phyloP scores from a whole-genome alignment of 53 echinoderm and acorn worm species.

The Zoroaster sp. region DNA sequence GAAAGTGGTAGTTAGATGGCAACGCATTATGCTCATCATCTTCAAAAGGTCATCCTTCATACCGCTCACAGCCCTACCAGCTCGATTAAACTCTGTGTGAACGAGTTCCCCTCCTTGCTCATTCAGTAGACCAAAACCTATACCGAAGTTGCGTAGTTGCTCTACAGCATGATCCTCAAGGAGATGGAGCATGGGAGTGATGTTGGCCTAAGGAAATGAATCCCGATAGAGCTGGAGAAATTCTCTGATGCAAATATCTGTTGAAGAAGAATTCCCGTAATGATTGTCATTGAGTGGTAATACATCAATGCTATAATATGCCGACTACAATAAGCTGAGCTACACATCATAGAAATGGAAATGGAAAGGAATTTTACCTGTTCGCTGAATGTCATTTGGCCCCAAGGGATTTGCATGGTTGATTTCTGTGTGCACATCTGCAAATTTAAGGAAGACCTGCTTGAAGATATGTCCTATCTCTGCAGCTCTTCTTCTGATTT shows the following conservation, averaged over 20 bases:
- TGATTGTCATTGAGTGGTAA: too few relatives aligned
- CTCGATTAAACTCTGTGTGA: slow-evolving; percentile 18
- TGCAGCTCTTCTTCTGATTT: background rate
- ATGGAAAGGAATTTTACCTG: background rate
- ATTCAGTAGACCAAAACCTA: slow-evolving; percentile 21
- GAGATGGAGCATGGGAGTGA: slow-evolving; percentile 27
- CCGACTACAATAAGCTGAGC: too few relatives aligned
- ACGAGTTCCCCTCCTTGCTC: slow-evolving; percentile 40
- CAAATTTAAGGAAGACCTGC: slow-evolving; percentile 2
- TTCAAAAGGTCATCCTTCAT: background rate
- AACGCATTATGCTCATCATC: too few relatives aligned
- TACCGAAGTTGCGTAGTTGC: background rate
- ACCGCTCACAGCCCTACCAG: background rate
- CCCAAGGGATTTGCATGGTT: background rate
- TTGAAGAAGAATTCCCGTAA: background rate
- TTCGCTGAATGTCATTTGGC: background rate
- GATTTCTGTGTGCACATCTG: background rate
- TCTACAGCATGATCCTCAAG: slow-evolving; percentile 14
- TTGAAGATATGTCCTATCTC: background rate
- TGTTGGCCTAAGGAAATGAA: background rate
- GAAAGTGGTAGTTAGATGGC: too few relatives aligned
- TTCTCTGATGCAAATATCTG: background rate
- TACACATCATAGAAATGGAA: too few relatives aligned
- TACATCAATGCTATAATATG: too few relatives aligned
- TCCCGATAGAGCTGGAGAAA: background rate